Base-by-base conservation (phyloP, 2,113 vertebrate species). In the Epinephelus fuscoguttatus region DNA sequence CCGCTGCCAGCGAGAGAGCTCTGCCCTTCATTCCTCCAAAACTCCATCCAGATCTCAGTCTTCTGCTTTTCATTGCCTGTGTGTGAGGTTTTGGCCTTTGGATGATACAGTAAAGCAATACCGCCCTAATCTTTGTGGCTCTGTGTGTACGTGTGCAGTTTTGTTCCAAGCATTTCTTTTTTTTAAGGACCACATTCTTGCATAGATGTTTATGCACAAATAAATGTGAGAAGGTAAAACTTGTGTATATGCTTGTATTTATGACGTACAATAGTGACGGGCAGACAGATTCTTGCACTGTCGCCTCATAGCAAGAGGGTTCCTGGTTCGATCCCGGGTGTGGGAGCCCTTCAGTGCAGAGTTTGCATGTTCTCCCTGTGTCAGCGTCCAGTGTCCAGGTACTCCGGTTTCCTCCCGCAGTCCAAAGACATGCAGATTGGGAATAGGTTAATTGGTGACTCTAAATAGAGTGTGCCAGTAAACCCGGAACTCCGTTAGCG, bases 1-100 rank as follows among this genome's bases (percentile, higher is more conserved):
- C 59, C 37, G 71, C 52, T 77, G 75, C 80, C 80, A 72, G 52
- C 14, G 19, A 45, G 11, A 45, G 42, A 55, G 55, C 57, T 89
- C 74, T 37, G 53, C 55, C 70, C 82, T 85, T 56, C 70, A 59
- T 82, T 80, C 62, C 71, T 63, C 42, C 33, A 56, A 73, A 84
- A 81, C 63, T 78, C 3, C 49, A 40, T 75, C 81, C 79, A 84
- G 69, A 82, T 85, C 49, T 78, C 52, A 70, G 80, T 78, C 70
- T 57, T 76, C 69, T 80, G 76, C 68, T 75, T 84, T 19, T 80
- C 78, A 76, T 75, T 77, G 76, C 67, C 81, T 85, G 73, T 66
- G 37, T 91, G 80, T 81, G 85, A 77, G 83, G 37, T 73, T 73
- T 82, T 83, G 68, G 15, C 55, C 74, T 78, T 73, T 67, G 90